Evolutionary conservation across 2,113 vertebrate species (phyloP).

Genomic region (Brachionichthys hirsutus): DNA sequence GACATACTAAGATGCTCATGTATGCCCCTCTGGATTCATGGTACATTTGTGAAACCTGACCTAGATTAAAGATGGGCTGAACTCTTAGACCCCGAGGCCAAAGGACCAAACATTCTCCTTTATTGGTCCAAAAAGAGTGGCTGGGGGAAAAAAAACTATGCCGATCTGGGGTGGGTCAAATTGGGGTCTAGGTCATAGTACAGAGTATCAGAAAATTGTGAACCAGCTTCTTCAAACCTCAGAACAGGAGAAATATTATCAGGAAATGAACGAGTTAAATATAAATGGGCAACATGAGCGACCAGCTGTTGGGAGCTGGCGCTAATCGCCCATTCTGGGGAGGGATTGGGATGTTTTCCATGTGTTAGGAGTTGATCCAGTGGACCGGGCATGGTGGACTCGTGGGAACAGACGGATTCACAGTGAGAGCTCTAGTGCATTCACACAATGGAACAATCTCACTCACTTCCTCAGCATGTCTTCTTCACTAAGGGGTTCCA

Average conservation of each 20-base stretch:
- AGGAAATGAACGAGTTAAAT: slow-evolving; percentile 19
- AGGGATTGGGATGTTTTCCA: slow-evolving; percentile 48
- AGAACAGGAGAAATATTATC: background rate
- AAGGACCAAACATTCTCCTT: slow-evolving; percentile 53
- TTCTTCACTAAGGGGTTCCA: no score
- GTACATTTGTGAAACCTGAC: slow-evolving; percentile 65
- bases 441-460: no score
- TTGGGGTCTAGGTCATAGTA: background rate
- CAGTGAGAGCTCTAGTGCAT: no score
- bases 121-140: slow-evolving; percentile 37
- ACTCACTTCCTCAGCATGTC: no score
- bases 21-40: slow-evolving; percentile 52
- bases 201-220: no score
- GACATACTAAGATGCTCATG: slow-evolving; percentile 52
- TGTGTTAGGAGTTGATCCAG: slow-evolving; percentile 56
- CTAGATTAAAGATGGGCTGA: slow-evolving; percentile 65
- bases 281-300: slow-evolving; percentile 38
- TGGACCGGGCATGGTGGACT: slow-evolving; percentile 18
- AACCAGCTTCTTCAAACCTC: background rate
- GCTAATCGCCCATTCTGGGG: slow-evolving; percentile 20
- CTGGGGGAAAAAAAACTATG: slow-evolving; percentile 12
- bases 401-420: slow-evolving; percentile 51
- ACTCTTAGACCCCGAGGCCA: slow-evolving; percentile 35
- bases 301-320: slow-evolving; percentile 65
- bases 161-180: no score